Evolutionary conservation across 2,113 vertebrate genomes (phyloP).

Genomic region (Peucedramus taeniatus): DNA sequence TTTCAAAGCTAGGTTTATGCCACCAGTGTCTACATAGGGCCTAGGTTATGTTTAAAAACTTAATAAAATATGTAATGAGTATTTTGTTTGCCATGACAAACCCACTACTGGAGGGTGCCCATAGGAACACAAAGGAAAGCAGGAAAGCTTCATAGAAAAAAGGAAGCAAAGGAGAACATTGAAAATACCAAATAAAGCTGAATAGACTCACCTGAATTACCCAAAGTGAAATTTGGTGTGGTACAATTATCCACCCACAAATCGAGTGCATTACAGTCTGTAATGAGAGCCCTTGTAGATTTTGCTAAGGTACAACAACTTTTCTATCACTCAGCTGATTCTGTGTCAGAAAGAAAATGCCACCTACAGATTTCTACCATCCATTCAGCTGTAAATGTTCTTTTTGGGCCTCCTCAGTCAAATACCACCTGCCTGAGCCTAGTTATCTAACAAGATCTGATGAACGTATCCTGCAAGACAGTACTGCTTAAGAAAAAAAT

Average conservation of each 20-base stretch:
- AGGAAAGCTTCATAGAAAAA: neutral
- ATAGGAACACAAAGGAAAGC: neutral
- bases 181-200: neutral
- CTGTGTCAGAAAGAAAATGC: neutral
- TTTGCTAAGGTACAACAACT: neutral
- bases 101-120: neutral
- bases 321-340: neutral
- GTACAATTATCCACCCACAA: neutral
- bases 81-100: neutral
- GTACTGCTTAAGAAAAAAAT: neutral
- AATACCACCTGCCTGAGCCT: neutral
- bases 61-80: neutral
- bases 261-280: accelerated
- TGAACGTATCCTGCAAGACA: neutral
- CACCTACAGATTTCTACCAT: neutral
- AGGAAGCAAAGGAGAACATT: neutral
- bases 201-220: neutral
- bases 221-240: neutral
- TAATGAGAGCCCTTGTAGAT: neutral
- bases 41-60: neutral
- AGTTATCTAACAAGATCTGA: neutral
- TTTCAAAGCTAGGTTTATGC: neutral
- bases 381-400: neutral
- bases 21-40: neutral
- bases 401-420: neutral